Conservation (phyloP, 2,888 invertebrate genomes). For the Tinea trinotella region DNA sequence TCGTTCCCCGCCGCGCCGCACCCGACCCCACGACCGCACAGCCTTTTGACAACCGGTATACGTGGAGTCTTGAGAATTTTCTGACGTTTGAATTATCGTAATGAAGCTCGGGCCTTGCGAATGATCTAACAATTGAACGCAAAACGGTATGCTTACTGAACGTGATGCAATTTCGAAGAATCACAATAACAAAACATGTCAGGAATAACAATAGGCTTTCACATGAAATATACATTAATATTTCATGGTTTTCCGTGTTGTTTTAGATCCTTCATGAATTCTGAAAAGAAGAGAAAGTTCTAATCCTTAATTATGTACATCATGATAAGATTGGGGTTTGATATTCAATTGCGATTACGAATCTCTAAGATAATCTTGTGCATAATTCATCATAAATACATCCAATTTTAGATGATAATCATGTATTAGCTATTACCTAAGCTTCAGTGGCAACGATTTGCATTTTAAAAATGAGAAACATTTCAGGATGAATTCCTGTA, state of each 20-base stretch:
- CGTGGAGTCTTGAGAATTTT: slow-evolving; percentile 52
- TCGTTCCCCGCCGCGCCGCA: slow-evolving; percentile 29
- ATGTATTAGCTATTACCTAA: background rate
- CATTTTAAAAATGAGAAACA: background rate
- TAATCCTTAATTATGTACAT: slow-evolving; percentile 11
- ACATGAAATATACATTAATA: slow-evolving; percentile 13
- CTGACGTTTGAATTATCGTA: slow-evolving; percentile 62
- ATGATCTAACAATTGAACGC: slow-evolving; percentile 42
- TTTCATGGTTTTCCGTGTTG: slow-evolving; percentile 9
- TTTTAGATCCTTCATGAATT: slow-evolving; percentile 8
- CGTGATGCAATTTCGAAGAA: slow-evolving; percentile 32
- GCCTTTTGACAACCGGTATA: slow-evolving; percentile 69
- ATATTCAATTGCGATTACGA: slow-evolving; percentile 1
- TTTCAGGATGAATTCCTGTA: no score
- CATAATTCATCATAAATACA: background rate
- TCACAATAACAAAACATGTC: slow-evolving; percentile 16
- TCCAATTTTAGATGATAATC: background rate
- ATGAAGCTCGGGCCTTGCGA: slow-evolving; percentile 35
- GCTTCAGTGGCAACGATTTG: background rate
- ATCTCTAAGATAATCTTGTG: background rate
- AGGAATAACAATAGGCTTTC: slow-evolving; percentile 15
- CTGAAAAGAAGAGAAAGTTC: slow-evolving; percentile 15
- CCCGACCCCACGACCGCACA: slow-evolving; percentile 23
- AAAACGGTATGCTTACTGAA: slow-evolving; percentile 37
- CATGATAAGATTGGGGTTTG: background rate